Percentiles rank a stretch among this genome's conserved stretches.
Conservation (phyloP, 2,888 invertebrate species). For the Eulithis prunata region DNA sequence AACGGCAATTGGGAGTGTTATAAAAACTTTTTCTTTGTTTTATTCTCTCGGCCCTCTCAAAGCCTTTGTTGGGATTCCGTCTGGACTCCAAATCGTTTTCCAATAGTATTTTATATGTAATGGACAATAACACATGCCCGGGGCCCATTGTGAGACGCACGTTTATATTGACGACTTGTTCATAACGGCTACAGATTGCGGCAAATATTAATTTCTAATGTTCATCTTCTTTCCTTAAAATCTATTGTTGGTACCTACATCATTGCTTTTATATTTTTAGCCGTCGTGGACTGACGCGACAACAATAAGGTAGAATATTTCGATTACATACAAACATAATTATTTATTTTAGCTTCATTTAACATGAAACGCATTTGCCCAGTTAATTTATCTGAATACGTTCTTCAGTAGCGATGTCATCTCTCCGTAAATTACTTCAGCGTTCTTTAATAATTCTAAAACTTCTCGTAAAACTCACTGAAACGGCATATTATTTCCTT, state of each 20-base stretch:
- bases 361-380: neutral
- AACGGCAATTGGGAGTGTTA: conserved; percentile 62
- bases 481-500: conserved; percentile 51
- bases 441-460: conserved; percentile 32
- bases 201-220: conserved; percentile 10
- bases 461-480: conserved; percentile 38
- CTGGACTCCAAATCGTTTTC: conserved; percentile 77
- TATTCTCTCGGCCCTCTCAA: conserved; percentile 52
- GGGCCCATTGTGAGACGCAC: conserved; percentile 53
- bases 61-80: conserved; percentile 54
- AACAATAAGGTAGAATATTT: no score
- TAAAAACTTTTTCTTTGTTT: conserved; percentile 78
- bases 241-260: no score
- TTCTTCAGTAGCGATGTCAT: conserved; percentile 33
- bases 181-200: conserved; percentile 44
- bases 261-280: no score
- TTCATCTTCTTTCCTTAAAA: no score
- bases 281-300: no score
- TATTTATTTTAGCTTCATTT: no score
- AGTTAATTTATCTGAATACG: neutral
- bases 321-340: no score
- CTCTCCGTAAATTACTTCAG: conserved; percentile 37
- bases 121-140: conserved; percentile 72
- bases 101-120: conserved; percentile 76
- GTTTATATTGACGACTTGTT: conserved; percentile 48